Conservation (phyloP, 2,797 vertebrate species). For the Microcaecilia unicolor region DNA sequence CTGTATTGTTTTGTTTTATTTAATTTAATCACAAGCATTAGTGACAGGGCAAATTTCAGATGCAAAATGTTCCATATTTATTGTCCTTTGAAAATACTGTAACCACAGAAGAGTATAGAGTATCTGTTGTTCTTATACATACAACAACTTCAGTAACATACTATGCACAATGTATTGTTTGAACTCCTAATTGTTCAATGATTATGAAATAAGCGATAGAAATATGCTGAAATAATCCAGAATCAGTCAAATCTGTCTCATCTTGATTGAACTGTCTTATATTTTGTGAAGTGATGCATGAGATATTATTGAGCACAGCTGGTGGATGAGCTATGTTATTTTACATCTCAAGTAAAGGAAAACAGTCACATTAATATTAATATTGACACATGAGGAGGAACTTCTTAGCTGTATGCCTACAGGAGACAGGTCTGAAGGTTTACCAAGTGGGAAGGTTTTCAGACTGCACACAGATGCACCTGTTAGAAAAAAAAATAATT, state of each 20-base stretch:
- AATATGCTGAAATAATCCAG: too few relatives aligned
- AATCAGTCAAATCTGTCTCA: slow-evolving; percentile 8
- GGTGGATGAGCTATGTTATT: slow-evolving; percentile 12
- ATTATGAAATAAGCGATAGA: too few relatives aligned
- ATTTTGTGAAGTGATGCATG: background rate
- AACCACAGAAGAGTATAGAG: too few relatives aligned
- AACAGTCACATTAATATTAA: slow-evolving; percentile 10
- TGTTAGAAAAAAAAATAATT: background rate
- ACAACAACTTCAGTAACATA: too few relatives aligned
- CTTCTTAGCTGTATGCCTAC: slow-evolving; percentile 6
- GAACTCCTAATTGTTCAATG: too few relatives aligned
- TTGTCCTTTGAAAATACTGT: too few relatives aligned
- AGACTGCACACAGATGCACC: background rate
- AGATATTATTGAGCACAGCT: slow-evolving; percentile 10
- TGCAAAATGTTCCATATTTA: too few relatives aligned
- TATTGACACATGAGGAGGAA: slow-evolving; percentile 28
- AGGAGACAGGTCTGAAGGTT: slow-evolving; percentile 6
- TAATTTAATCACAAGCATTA: background rate
- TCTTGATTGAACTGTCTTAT: slow-evolving; percentile 17
- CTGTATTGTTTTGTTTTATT: too few relatives aligned
- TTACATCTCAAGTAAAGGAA: slow-evolving; percentile 13
- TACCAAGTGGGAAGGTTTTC: background rate
- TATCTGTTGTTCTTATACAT: too few relatives aligned
- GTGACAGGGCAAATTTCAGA: too few relatives aligned
- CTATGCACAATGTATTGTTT: too few relatives aligned